Evolutionary conservation across 2,797 vertebrate species (phyloP), one percentile per base, ranked within the genome.

Genomic region (Chaetodon trifasciatus): DNA sequence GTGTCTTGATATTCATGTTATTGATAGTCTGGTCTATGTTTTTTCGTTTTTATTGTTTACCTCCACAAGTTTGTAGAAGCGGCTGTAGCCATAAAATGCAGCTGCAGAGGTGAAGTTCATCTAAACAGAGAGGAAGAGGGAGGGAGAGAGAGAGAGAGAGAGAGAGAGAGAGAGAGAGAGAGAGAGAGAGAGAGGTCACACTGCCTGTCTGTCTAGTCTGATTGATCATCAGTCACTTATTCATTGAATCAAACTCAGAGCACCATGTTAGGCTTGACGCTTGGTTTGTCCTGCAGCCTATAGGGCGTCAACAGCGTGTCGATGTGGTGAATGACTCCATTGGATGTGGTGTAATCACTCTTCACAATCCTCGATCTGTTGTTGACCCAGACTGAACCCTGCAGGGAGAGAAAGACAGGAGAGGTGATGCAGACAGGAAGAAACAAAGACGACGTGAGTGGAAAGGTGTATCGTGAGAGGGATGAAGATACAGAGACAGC

Each of bases 371-470:
- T 91, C 0, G 97, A 93, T 0, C 94, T 91, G 65, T 96, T 95
- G 40, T 99, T 99, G 89, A 99, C 77, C 89, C 95, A 97, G n/a
- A 99, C 87, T 50, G 81, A 94, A 83, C 96, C 96, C 98, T 99
- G 93, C 15, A 78, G 23, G 35, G 4, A 63, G 32, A 65, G 46
- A 72, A 11, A 67, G 40, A 72, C 5, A 63, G 19, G 28, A 49
- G 10, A 49, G 15, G 16, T 3, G 6, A 64, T 52, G 39, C 15
- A 66, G 57, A 58, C 11, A 58, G 7, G 23, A 3, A 19, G 6
- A 65, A 35, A 61, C 35, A 23, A 16, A 68, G 9, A 12, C 6
- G 0, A 8, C 21, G 37, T 35, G 17, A 56, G 19, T 1, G 7
- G 4, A 56, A 21, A 61, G 32, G 24, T 24, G 49, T n/a, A 63